phyloP scores from a whole-genome alignment of 2,888 invertebrate species.

The Brachylomia viminalis region DNA sequence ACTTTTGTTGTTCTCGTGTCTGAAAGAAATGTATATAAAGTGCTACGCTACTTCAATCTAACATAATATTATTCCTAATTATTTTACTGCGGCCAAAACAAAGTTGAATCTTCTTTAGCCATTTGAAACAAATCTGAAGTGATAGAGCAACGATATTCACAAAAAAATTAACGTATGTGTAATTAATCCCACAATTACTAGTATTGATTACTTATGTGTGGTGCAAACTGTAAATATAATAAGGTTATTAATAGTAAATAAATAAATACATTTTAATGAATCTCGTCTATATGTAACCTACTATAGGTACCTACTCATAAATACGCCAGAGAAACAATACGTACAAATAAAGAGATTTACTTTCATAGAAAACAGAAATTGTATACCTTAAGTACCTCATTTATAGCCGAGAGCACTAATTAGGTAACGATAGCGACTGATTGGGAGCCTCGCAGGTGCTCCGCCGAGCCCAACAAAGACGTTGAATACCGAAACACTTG shows the following conservation, averaged over 20 bases:
- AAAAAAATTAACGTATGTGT: not conserved
- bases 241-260: too few species aligned
- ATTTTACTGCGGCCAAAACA: not conserved
- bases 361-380: constrained; percentile 25
- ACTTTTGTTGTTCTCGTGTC: not conserved
- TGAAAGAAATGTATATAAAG: not conserved
- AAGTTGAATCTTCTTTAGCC: not conserved
- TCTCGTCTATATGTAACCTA: not conserved
- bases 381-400: constrained; percentile 35
- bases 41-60: not conserved
- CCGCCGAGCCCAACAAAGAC: constrained; percentile 60
- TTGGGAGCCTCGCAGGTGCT: constrained; percentile 62
- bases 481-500: constrained; percentile 72
- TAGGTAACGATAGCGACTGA: constrained; percentile 61
- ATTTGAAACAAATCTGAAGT: not conserved
- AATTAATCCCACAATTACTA: not conserved
- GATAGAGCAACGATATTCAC: not conserved
- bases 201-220: too few species aligned
- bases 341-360: not conserved
- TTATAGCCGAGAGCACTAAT: constrained; percentile 58
- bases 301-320: not conserved
- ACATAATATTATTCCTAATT: not conserved
- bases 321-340: not conserved
- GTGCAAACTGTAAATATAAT: too few species aligned
- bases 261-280: too few species aligned